Evolutionary conservation across 2,888 invertebrate genomes (phyloP), one percentile per base, ranked within the genome.

Genomic region (Cecidostiba fungosa): DNA sequence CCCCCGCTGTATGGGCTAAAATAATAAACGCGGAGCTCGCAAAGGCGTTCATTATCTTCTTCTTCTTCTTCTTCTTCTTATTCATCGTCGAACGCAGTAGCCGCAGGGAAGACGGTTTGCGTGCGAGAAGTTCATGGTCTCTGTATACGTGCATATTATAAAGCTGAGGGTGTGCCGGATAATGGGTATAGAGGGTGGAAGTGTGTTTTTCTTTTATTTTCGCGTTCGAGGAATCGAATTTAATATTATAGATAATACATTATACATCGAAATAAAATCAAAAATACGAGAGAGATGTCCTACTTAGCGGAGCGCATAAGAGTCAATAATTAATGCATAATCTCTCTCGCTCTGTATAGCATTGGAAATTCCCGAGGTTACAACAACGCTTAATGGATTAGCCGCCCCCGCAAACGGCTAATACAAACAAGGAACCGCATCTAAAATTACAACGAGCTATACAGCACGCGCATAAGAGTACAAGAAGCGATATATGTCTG

Each of bases 51-150:
- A 29, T 80, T 80, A 80, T 39, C 72, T 72, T 72, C 54, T 72
- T 19, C 19, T n/a, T 43, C 43, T 43, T 43, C 43, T 43, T 10
- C 36, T 43, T 10, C 43, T 43, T 43, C 72, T 62, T n/a, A n/a
- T n/a, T n/a, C n/a, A n/a, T 66, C 85, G 80, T 16, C 72, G 59
- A 32, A 39, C 79, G 79, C 78, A 62, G 70, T 77, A 77, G 69
- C 80, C 84, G 82, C 83, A 84, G 72, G 79, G 70, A 84, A 84
- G n/a, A 87, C n/a, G 62, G 29, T 72, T 72, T 8, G 70, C 70
- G 70, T 70, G 36, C 39, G 70, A 32, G 70, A 43, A 43, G 32
- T 3, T 32, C 32, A 3, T 32, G 2, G 2, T 32, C 32, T 3
- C 32, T 43, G 43, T 43, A 1, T 12, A 43, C 12, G 43, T 43